Evolutionary conservation across 1,140 invertebrate genomes (phyloP).

Genomic region (Cryptotermes secundus): DNA sequence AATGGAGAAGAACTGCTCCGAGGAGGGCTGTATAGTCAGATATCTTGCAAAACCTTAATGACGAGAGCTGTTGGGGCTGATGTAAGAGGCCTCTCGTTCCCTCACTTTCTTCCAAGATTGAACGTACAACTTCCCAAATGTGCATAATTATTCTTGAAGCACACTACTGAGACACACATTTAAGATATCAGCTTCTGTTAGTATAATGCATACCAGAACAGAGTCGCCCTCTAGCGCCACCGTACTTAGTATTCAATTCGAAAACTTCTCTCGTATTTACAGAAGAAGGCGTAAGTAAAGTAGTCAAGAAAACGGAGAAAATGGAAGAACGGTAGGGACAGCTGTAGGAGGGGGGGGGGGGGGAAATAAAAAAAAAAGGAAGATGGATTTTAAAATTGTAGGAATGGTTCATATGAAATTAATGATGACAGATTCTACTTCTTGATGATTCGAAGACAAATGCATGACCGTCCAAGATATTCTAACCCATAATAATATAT

Average conservation of each 20-base stretch:
- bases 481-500: no score
- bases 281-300: not conserved
- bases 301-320: not conserved
- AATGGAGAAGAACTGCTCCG: not conserved
- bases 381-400: not conserved
- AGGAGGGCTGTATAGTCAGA: not conserved
- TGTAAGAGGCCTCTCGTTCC: not conserved
- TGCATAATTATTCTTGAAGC: not conserved
- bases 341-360: not conserved
- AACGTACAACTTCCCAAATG: conserved; percentile 11
- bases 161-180: not conserved
- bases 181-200: not conserved
- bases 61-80: not conserved
- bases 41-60: conserved; percentile 12
- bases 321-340: not conserved
- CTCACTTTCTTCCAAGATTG: not conserved
- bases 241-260: not conserved
- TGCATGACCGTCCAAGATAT: no score
- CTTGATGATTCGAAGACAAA: no score
- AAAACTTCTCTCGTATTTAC: conserved; percentile 14
- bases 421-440: not conserved
- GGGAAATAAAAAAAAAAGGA: not conserved
- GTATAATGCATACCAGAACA: not conserved
- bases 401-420: not conserved
- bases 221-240: not conserved